Conservation (phyloP, 2,113 vertebrate genomes). For the Oncorhynchus gorbuscha region DNA sequence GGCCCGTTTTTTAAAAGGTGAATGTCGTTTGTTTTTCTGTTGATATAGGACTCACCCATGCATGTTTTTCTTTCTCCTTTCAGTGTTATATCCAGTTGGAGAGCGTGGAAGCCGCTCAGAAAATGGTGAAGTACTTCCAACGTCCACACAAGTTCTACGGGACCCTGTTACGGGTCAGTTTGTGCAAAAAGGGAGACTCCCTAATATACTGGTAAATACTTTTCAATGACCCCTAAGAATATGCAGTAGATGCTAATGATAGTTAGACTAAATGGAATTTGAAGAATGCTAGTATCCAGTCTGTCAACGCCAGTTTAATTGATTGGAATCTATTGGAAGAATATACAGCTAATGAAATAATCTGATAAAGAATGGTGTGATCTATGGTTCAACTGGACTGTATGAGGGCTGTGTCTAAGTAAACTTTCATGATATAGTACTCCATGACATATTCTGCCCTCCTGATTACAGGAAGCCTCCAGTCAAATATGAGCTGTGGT, state of each 20-base stretch:
- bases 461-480: neutral
- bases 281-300: neutral
- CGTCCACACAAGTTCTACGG: constrained; percentile 41
- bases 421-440: too few species aligned
- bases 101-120: constrained; percentile 29
- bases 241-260: neutral
- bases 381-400: too few species aligned
- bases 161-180: constrained; percentile 22
- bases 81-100: constrained; percentile 53
- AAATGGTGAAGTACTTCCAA: constrained; percentile 28
- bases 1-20: neutral
- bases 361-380: too few species aligned
- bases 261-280: neutral
- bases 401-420: too few species aligned
- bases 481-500: constrained; percentile 16
- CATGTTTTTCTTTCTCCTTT: neutral
- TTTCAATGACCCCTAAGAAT: neutral
- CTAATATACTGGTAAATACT: constrained; percentile 37
- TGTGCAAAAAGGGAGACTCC: constrained; percentile 51
- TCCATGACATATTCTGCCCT: neutral
- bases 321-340: neutral
- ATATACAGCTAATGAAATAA: neutral
- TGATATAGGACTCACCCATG: neutral
- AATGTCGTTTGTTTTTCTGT: neutral
- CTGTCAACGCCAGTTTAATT: neutral